Evolutionary conservation across 2,113 vertebrate genomes (phyloP).

Genomic region (Gallinago undulata): DNA sequence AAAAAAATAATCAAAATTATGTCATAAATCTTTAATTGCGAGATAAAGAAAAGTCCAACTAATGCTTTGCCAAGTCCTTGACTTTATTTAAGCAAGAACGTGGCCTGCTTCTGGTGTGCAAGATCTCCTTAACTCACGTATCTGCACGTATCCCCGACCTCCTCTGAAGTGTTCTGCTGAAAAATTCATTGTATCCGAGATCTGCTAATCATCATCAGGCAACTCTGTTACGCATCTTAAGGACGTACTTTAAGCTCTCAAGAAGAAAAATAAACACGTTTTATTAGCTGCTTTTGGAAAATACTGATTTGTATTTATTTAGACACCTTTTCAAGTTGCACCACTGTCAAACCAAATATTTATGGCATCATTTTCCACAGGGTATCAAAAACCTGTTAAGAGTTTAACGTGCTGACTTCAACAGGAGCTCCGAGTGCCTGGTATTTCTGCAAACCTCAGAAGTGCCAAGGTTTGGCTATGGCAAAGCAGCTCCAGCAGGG

Average conservation of each 20-base stretch:
- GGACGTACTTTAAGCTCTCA: constrained; percentile 48
- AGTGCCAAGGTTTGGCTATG: neutral
- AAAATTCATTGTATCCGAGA: constrained; percentile 40
- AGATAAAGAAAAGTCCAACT: neutral
- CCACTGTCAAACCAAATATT: constrained; percentile 67
- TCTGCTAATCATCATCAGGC: constrained; percentile 58
- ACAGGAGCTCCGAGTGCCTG: neutral
- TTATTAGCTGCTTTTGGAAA: constrained; percentile 69
- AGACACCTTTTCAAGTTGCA: constrained; percentile 61
- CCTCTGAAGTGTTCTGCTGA: constrained; percentile 28
- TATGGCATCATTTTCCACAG: constrained; percentile 49
- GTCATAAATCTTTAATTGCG: constrained; percentile 47
- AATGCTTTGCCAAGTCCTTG: constrained; percentile 47
- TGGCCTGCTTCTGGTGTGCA: neutral
- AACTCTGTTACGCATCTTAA: constrained; percentile 58
- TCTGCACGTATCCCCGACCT: neutral
- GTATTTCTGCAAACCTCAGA: neutral
- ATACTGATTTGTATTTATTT: constrained; percentile 66
- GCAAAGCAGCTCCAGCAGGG: accelerated
- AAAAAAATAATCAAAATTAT: constrained; percentile 46
- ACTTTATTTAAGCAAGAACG: constrained; percentile 24
- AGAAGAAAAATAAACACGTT: constrained; percentile 65
- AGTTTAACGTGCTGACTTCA: neutral
- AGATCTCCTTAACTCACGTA: neutral
- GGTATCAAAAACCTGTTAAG: constrained; percentile 47